Percentiles rank a stretch among this genome's conserved stretches.
These are phyloP conservation scores for Xenopus laevis DNA, from an alignment of 2,113 vertebrate species.

Conservation along the genomic window DNA sequence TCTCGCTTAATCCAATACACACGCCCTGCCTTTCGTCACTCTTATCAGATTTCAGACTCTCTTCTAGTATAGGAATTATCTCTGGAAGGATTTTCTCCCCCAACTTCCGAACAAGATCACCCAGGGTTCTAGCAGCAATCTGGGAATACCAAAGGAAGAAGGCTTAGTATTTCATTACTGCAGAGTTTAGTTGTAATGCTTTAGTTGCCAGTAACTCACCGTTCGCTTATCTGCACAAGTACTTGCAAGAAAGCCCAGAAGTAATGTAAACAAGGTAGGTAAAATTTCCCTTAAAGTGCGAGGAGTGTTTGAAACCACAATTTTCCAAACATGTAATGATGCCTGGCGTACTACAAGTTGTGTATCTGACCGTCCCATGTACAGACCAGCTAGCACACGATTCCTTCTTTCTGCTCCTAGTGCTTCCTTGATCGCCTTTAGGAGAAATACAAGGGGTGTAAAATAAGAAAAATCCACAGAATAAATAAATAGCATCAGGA, in stretches of 20 bases:
- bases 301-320: constrained; percentile 94
- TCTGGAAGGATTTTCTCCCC: constrained; percentile 97
- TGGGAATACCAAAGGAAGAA: constrained; percentile 47
- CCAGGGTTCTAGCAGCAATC: constrained; percentile 93
- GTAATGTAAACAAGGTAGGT: constrained; percentile 88
- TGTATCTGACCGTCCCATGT: constrained; percentile 96
- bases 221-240: constrained; percentile 95
- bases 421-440: constrained; percentile 88
- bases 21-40: constrained; percentile 95
- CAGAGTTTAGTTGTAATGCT: background rate
- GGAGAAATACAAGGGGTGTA: background rate
- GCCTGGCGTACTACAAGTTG: constrained; percentile 95
- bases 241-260: constrained; percentile 95
- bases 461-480: background rate
- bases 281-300: constrained; percentile 92
- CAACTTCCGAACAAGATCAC: constrained; percentile 94
- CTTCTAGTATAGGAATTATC: constrained; percentile 96
- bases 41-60: constrained; percentile 87
- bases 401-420: constrained; percentile 89
- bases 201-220: constrained; percentile 57
- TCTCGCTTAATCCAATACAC: constrained; percentile 94
- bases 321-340: constrained; percentile 96
- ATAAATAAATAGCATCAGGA: too few species aligned
- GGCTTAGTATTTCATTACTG: background rate
- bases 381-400: constrained; percentile 90